Evolutionary conservation across 2,113 vertebrate species (phyloP).

Genomic region (Gnathonemus echidnorhynchus): DNA sequence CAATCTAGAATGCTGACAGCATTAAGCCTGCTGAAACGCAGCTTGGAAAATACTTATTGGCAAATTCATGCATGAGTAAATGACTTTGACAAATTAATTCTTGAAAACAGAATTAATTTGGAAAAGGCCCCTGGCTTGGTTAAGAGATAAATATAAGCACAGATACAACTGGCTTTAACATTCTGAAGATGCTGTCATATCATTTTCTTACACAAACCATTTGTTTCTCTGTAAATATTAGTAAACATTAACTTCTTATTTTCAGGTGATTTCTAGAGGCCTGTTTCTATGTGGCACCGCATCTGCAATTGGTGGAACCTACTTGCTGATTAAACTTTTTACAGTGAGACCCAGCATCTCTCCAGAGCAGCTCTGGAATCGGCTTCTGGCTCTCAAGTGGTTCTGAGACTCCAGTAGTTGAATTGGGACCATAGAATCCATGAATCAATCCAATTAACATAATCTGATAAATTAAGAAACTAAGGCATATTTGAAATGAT

Average conservation of each 20-base stretch:
- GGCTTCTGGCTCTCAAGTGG: slow-evolving; percentile 39
- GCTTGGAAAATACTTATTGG: neutral
- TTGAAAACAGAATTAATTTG: neutral
- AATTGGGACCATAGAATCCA: neutral
- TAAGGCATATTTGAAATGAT: neutral
- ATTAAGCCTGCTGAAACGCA: neutral
- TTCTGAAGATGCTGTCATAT: neutral
- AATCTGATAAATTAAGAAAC: neutral
- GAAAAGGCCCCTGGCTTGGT: neutral
- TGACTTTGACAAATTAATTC: neutral
- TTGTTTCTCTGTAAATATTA: neutral
- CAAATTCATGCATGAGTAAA: neutral
- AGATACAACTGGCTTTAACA: neutral
- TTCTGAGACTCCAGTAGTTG: slow-evolving; percentile 6
- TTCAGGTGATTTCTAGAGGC: slow-evolving; percentile 67
- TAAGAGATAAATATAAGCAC: neutral
- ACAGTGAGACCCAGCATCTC: slow-evolving; percentile 34
- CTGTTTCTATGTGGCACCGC: slow-evolving; percentile 54
- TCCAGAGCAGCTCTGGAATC: slow-evolving; percentile 50
- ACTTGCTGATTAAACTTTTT: slow-evolving; percentile 54
- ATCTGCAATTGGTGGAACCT: slow-evolving; percentile 48
- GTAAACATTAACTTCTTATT: slow-evolving; percentile 10
- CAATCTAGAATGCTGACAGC: neutral
- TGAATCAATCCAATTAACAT: neutral
- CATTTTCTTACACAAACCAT: neutral